Conservation (phyloP, 2,113 vertebrate genomes). For the Clarias magur region DNA sequence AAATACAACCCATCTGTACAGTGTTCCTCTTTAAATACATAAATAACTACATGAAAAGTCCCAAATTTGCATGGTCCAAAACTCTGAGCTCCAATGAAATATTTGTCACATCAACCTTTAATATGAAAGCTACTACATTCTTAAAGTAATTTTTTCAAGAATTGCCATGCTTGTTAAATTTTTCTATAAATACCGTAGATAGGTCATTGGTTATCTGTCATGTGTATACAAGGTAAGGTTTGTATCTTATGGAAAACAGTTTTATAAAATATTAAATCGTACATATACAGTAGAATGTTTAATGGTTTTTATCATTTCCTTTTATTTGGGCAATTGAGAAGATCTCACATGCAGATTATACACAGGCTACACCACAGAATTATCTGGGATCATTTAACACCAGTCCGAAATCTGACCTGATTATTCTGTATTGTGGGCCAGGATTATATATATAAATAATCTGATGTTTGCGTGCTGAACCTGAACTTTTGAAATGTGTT, state of each 20-base stretch:
- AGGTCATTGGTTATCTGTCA: not conserved
- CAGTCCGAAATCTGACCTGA: not conserved
- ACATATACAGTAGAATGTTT: not conserved
- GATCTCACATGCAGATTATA: not conserved
- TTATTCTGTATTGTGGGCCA: not conserved
- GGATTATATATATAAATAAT: too few species aligned
- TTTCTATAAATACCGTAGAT: not conserved
- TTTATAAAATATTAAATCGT: not conserved
- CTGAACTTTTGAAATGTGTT: not conserved
- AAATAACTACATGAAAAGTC: not conserved
- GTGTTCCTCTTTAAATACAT: not conserved
- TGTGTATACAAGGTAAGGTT: not conserved
- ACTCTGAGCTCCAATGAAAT: too few species aligned
- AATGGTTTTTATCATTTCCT: not conserved
- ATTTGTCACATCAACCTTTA: too few species aligned
- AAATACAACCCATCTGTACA: too few species aligned
- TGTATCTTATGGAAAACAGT: not conserved
- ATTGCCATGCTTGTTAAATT: too few species aligned
- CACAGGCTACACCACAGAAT: not conserved
- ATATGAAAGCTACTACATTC: not conserved
- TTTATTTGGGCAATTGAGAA: not conserved
- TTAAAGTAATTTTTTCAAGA: not conserved
- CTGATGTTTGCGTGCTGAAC: not conserved
- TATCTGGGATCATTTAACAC: not conserved
- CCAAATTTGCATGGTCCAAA: not conserved